Evolutionary conservation across 64 coral and sea anemone genomes (phyloP).

Genomic region (Dendrophyllia cribrosa): DNA sequence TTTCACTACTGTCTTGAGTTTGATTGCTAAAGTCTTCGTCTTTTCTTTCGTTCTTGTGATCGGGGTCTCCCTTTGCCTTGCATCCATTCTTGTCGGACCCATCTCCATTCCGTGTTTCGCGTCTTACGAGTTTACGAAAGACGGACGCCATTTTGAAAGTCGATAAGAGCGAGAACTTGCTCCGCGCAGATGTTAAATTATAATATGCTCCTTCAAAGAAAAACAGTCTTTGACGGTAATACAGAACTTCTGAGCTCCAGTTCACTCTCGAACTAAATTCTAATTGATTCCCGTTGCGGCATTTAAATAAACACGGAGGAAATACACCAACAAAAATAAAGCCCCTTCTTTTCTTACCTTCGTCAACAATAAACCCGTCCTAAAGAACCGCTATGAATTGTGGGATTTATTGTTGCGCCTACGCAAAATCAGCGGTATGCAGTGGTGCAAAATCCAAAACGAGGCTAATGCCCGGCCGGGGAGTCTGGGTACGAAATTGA

Average conservation of each 20-base stretch:
- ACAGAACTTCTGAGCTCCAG: not conserved
- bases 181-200: not conserved
- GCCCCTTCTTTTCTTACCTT: not conserved
- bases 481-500: not conserved
- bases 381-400: not conserved
- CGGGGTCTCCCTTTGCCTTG: conserved; percentile 66
- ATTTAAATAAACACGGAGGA: conserved; percentile 17
- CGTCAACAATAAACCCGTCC: conserved; percentile 15
- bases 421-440: not conserved
- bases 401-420: not conserved
- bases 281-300: conserved; percentile 30
- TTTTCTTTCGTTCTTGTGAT: conserved; percentile 66
- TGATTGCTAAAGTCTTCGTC: conserved; percentile 34
- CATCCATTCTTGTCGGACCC: conserved; percentile 57
- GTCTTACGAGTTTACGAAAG: conserved; percentile 85
- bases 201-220: too few species aligned
- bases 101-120: conserved; percentile 81
- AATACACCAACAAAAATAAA: not conserved
- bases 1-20: conserved; percentile 45
- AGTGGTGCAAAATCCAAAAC: not conserved
- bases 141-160: conserved; percentile 94
- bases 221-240: not conserved
- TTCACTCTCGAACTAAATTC: not conserved
- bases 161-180: not conserved
- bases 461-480: not conserved